These are phyloP conservation scores for Tokudaia tokunoshimensis DNA, from an alignment of 2,797 vertebrate genomes.

Conservation along the genomic window DNA sequence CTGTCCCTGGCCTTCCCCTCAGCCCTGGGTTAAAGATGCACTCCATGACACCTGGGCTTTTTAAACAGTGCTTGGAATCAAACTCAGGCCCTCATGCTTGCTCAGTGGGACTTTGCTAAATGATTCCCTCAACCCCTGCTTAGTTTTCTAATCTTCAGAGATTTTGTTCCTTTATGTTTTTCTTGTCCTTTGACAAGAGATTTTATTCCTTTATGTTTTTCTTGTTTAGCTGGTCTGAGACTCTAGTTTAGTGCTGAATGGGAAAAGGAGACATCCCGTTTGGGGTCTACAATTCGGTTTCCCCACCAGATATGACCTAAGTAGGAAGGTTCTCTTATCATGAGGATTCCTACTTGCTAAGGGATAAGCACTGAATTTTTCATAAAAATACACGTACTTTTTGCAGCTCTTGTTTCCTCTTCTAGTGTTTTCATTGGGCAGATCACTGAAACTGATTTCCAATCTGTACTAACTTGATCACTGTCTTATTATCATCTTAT, in stretches of 20 bases:
- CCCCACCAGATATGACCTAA: background rate
- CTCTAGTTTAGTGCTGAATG: background rate
- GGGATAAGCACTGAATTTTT: conserved; percentile 25
- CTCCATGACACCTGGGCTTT: background rate
- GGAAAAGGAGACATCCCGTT: conserved; percentile 16
- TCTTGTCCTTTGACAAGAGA: background rate
- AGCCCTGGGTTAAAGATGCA: background rate
- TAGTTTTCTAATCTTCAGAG: background rate
- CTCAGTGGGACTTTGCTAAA: background rate
- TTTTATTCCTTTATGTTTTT: background rate
- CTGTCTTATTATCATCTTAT: conserved; percentile 29
- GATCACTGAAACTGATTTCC: conserved; percentile 20
- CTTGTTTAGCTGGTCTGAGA: conserved; percentile 32
- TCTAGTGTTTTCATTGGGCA: background rate
- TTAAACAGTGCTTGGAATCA: background rate
- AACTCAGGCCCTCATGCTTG: background rate
- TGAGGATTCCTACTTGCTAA: background rate
- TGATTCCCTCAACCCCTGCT: background rate
- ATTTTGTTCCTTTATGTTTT: background rate
- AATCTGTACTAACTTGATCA: conserved; percentile 23
- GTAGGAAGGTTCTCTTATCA: background rate
- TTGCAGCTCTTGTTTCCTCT: conserved; percentile 18
- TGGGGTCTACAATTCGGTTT: background rate
- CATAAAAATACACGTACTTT: conserved; percentile 15
- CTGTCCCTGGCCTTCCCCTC: background rate